Evolutionary conservation across 1,140 invertebrate species (phyloP), one percentile per base, ranked within the genome.

Genomic region (Caerostris darwini): DNA sequence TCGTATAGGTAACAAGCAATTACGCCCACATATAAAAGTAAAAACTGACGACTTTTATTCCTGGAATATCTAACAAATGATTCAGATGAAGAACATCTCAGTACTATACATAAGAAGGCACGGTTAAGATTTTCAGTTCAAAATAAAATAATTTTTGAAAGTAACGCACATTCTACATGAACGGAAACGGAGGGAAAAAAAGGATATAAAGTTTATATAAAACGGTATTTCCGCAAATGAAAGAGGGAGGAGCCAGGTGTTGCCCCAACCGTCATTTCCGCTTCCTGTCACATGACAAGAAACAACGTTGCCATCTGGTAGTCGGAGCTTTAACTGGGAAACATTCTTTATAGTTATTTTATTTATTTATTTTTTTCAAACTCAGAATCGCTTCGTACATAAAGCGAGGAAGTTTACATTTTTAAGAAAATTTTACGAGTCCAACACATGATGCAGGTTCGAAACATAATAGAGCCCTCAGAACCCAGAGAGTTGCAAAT

Each of bases 221-320:
- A 50, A 58, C 56, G 57, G 56, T 8, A 19, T 12, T 85, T 85
- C 19, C n/a, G 58, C 56, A 85, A 85, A 92, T 61, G 59, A 57
- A 67, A 34, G 17, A 69, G 81, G 82, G 91, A 14, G 91, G 64
- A 53, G 83, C n/a, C 91, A 93, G 61, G 83, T 93, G 83, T 93
- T 93, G 53, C 82, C 82, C 34, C 64, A 81, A 19, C 83, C 59
- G 82, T 87, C 54, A 93, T 87, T 93, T 93, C 91, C 91, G 91
- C 61, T 93, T 93, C 91, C 91, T 86, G 83, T 93, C 91, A 87
- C 91, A 59, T 86, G 82, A 82, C 10, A 58, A n/a, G 7, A 64
- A 87, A 91, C n/a, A 14, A 14, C 12, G 14, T 87, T 93, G 91
- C 91, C 91, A 93, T 93, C 82, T 93, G 91, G 91, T 5, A 19